Percentiles rank a stretch among this genome's conserved stretches.
Conservation (phyloP, 2,888 invertebrate genomes). For the Gerris lacustris region DNA sequence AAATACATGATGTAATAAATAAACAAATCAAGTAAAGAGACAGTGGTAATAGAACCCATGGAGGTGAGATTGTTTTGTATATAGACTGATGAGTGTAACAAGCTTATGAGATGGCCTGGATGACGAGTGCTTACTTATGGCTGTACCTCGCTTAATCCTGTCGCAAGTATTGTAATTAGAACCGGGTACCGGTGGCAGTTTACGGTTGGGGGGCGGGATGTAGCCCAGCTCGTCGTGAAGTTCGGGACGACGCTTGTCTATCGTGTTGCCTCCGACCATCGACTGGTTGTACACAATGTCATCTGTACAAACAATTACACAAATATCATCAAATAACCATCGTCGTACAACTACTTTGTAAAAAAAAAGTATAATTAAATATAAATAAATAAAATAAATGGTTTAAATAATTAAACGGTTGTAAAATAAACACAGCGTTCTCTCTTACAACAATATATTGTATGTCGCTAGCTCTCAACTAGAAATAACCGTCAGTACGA, state of each 20-base stretch:
- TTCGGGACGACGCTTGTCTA: slow-evolving; percentile 72
- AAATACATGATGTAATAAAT: no score
- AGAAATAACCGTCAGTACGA: no score
- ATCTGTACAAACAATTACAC: slow-evolving; percentile 43
- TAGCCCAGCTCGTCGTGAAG: slow-evolving; percentile 81
- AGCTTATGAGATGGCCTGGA: background rate
- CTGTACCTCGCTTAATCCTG: slow-evolving; percentile 84
- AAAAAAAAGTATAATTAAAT: background rate
- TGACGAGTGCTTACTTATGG: slow-evolving; percentile 60
- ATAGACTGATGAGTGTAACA: background rate
- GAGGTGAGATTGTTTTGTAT: background rate
- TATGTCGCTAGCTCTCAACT: no score
- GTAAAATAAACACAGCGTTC: no score
- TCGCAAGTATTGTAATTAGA: slow-evolving; percentile 90
- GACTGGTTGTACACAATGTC: slow-evolving; percentile 86
- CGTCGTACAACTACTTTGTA: slow-evolving; percentile 38
- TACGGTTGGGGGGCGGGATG: slow-evolving; percentile 84
- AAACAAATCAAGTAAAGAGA: no score
- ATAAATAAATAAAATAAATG: background rate
- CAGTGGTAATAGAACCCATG: no score
- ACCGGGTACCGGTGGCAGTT: slow-evolving; percentile 82
- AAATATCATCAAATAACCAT: slow-evolving; percentile 41
- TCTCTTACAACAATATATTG: no score
- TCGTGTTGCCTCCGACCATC: slow-evolving; percentile 52
- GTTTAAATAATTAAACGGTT: background rate